phyloP scores from a whole-genome alignment of 2,113 vertebrate genomes.

The Excalfactoria chinensis region DNA sequence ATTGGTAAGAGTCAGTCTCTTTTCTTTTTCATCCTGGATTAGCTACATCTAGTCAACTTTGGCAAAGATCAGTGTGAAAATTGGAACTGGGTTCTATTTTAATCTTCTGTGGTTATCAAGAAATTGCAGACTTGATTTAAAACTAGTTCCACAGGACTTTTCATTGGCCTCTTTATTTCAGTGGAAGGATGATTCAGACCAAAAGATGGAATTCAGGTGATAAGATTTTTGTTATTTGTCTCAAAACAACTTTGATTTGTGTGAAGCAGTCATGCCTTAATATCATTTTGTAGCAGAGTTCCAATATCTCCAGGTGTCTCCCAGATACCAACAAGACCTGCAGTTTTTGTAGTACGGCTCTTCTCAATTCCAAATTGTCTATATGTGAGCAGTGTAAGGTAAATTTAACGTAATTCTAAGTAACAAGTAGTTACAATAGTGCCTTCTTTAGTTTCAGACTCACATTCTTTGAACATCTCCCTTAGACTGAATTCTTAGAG shows the following conservation, averaged over 20 bases:
- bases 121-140: constrained; percentile 20
- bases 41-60: background rate
- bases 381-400: background rate
- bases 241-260: background rate
- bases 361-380: background rate
- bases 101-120: background rate
- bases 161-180: constrained; percentile 8
- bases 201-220: background rate
- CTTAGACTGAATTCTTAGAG: background rate
- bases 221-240: background rate
- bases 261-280: background rate
- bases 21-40: background rate
- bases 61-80: background rate
- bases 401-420: background rate
- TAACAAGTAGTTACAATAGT: background rate
- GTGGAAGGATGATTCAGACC: background rate
- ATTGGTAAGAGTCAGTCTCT: background rate
- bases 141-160: background rate
- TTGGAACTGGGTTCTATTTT: background rate
- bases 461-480: background rate
- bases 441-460: background rate
- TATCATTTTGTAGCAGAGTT: background rate
- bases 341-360: background rate
- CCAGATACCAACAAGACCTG: background rate
- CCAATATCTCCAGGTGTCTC: background rate